Evolutionary conservation across 2,888 invertebrate genomes (phyloP).

Genomic region (Aphrophora alni): DNA sequence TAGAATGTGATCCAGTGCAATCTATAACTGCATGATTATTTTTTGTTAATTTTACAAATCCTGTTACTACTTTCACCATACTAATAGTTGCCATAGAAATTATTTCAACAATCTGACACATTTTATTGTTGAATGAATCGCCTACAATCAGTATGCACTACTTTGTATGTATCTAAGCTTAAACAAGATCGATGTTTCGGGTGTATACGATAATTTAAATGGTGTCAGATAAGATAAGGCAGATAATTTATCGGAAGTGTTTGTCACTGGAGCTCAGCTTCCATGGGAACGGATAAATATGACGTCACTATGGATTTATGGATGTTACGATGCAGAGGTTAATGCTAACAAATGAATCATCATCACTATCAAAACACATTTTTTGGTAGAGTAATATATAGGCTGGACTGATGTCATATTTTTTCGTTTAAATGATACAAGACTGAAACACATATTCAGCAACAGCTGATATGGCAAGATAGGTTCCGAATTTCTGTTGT

Average conservation of each 20-base stretch:
- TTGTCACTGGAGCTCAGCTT: background rate
- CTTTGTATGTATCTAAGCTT: background rate
- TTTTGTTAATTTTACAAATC: no score
- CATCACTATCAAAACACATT: background rate
- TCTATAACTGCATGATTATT: no score
- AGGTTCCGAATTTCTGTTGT: no score
- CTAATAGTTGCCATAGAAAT: no score
- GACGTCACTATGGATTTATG: background rate
- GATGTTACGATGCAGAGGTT: background rate
- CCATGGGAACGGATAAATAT: background rate
- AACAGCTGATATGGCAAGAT: no score
- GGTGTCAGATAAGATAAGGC: background rate
- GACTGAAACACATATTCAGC: no score
- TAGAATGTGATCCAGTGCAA: no score
- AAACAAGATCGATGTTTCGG: background rate
- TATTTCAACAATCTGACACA: no score
- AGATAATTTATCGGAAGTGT: background rate
- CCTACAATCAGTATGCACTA: no score
- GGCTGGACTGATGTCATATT: background rate
- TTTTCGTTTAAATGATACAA: no score
- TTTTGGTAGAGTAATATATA: background rate
- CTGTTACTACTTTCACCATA: no score
- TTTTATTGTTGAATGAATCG: no score
- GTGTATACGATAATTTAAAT: slow-evolving; percentile 1
- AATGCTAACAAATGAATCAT: background rate